Base-by-base conservation (phyloP, 2,113 vertebrate species). In the Alces alces region DNA sequence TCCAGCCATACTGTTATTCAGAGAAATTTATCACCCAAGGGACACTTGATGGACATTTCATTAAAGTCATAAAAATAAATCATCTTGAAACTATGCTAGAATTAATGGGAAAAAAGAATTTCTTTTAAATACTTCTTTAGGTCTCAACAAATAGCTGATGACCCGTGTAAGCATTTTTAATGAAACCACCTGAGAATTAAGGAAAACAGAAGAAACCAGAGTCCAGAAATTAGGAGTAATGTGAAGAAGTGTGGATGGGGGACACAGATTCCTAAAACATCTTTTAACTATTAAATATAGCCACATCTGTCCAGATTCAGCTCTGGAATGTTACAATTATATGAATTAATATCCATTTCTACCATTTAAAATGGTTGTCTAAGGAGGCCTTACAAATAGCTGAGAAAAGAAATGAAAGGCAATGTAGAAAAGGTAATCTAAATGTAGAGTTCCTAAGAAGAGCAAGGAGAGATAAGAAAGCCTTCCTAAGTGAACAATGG, bases 161-260 rank as follows among this genome's bases (percentile, higher is more conserved):
- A 33, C 55, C 12, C 21, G 80, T 15, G 7, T 11, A 25, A 78
- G 57, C 15, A 66, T 64, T 85, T 91, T 66, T 23, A 54, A n/a
- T 86, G 66, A 84, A 15, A 23, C 3, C 58, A 11, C 27, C 21
- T 58, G 21, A 84, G 19, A 79, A 85, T 60, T 80, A 92, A 43
- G 33, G 3, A 80, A 43, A 45, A 54, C 4, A 43, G 73, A 47
- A 7, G 52, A 86, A 39, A 76, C 45, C 28, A 76, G n/a, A 80
- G 43, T 21, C 11, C 36, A 82, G 64, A n/a, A 39, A 7, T 10
- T 78, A 33, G 17, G 21, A 27, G 45, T 23, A 8, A 21, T 9
- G 6, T 13, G 33, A 19, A 27, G 50, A 27, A 27, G 12, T 52
- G 15, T 6, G 5, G 1, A 6, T 4, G 11, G 5, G 6, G 2